Base-by-base conservation (phyloP, 1,140 invertebrate genomes). In the Condylostylus longicornis region DNA sequence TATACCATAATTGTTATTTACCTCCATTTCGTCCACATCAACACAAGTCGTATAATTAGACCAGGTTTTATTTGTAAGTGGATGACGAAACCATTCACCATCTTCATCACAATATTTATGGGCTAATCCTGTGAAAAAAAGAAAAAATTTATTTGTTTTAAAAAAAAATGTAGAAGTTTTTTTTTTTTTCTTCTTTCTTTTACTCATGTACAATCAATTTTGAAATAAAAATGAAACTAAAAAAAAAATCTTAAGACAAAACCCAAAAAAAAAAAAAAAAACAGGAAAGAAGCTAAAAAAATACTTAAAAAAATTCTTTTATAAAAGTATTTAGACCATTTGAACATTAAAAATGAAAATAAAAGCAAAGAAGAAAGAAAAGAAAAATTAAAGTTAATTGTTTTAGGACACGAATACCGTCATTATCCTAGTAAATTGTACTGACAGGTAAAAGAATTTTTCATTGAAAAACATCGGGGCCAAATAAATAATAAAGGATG, bases 31-130 rank as follows among this genome's bases (percentile, higher is more conserved):
- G 45, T 72, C 75, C 1, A 76, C 50, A 45, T 84, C 77, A 12
- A 90, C 63, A 53, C 87, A 90, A 4, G 75, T 82, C n/a, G 83
- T 88, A 58, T 90, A 91, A 63, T 91, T 90, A 31, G 83, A 83
- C 82, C 85, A 89, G 23, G 67, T 68, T 46, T 62, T 65, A 43
- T 71, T 71, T 32, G 58, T 69, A 32, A 59, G 45, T 9, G 71
- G 68, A 53, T 75, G 71, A 25, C 60, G 61, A 49, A 68, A 75
- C 74, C 73, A 75, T 28, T 66, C 65, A 6, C 71, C 73, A 46
- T 74, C 64, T 4, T 50, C 46, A 23, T 66, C 68, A 44, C 74
- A 77, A 41, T 62, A 71, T 57, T 71, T 74, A 62, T 69, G 72
- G 33, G 71, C 74, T 46, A 54, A 61, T 48, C 72, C 74, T 77